phyloP scores from a whole-genome alignment of 2,113 vertebrate species.

The Bos taurus region ARS-UCD2.0 NC_037351.1:1562001-1562500 shows the following conservation, averaged over 20 bases:
- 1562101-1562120: neutral
- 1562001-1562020: neutral
- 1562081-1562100: neutral
- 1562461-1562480: neutral
- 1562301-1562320: neutral
- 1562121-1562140: neutral
- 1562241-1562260: neutral
- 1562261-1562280: neutral
- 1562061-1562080: neutral
- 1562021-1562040: neutral
- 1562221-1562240: neutral
- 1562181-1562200: neutral
- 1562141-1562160: neutral
- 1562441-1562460: conserved; percentile 49
- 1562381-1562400: neutral
- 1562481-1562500: neutral
- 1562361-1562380: neutral
- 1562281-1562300: neutral
- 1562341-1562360: neutral
- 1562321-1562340: neutral
- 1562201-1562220: neutral
- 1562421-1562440: conserved; percentile 45
- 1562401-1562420: neutral
- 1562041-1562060: neutral
- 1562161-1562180: neutral